These are phyloP conservation scores for Arenaria interpres DNA, from an alignment of 2,113 vertebrate genomes.

Conservation along the genomic window DNA sequence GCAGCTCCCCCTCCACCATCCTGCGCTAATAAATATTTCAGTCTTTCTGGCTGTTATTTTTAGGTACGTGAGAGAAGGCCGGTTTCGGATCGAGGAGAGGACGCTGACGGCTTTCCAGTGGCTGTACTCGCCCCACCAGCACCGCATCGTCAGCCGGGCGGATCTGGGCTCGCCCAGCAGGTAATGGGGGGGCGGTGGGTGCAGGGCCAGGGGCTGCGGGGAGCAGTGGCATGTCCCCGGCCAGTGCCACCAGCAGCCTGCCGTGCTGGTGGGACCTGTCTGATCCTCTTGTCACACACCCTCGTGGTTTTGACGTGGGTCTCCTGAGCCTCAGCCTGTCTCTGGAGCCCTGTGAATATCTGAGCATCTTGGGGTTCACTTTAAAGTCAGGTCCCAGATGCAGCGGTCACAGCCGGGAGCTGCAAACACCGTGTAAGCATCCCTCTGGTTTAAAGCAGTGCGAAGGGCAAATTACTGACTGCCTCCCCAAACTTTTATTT, in stretches of 20 bases:
- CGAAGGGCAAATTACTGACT: background rate
- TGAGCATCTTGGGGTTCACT: accelerated
- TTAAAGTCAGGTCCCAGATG: accelerated
- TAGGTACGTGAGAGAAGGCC: constrained; percentile 80
- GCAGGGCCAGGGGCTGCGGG: accelerated
- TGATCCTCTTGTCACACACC: background rate
- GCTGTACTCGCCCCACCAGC: constrained; percentile 78
- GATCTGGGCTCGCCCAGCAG: constrained; percentile 74
- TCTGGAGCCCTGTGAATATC: background rate
- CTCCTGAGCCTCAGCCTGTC: background rate
- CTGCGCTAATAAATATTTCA: constrained; percentile 14
- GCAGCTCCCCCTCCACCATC: background rate
- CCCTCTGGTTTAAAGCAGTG: background rate
- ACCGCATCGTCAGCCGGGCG: constrained; percentile 72
- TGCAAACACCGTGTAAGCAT: accelerated
- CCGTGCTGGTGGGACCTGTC: background rate
- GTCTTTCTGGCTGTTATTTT: background rate
- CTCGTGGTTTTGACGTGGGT: accelerated
- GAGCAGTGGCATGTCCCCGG: accelerated
- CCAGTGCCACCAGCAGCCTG: background rate
- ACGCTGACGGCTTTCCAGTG: constrained; percentile 80
- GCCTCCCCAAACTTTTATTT: background rate
- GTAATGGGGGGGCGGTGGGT: background rate
- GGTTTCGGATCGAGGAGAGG: constrained; percentile 79
- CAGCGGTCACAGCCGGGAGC: background rate